Base-by-base conservation (phyloP, 30 jellyfish, hydroid and myxozoan species). In the Haliclystus octoradiatus region DNA sequence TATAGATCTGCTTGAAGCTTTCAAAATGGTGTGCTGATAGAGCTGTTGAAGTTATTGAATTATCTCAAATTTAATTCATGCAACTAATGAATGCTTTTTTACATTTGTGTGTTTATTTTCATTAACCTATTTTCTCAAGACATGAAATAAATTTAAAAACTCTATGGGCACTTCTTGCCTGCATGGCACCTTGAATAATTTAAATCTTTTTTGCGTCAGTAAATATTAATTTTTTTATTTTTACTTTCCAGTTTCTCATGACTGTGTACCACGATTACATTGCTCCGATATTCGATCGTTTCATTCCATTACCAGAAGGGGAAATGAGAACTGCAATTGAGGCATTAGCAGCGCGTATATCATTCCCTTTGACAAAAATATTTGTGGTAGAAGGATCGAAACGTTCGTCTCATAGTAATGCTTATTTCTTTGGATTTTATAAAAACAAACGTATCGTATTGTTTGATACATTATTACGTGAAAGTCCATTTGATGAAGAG, bases 371-470 rank as follows among this genome's bases (percentile, higher is more conserved):
- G 75, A 73, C 95, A 26, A 91, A 83, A 50, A 82, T 91, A 15
- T 74, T 91, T 46, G 95, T 91, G 14, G 82, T 91, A 28, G 99
- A 91, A 65, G 99, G 99, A 63, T 91, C 99, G 31, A 82, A 91
- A 34, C 69, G 99, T 49, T 91, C 99, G 1, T 92, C 99, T 0
- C 99, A 91, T 70, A 91, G 99, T 76, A 91, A 91, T 69, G 99
- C 99, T 0, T 91, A 91, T 71, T 91, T 91, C 80, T 82, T 91
- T 79, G 99, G 99, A 0, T 89, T 89, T 35, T 81, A 82, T 79
- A 89, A 89, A 70, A 89, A 89, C 52, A 89, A 89, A 66, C 72
- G 92, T 31, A 82, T 91, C 23, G 99, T 91, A 1, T 67, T 91
- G 76, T 91, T 82, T 52, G 99, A 91, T 65, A 91, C 99, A 5